Evolutionary conservation across 2,797 vertebrate genomes (phyloP).

Genomic region (Microctenopoma lineatum): DNA sequence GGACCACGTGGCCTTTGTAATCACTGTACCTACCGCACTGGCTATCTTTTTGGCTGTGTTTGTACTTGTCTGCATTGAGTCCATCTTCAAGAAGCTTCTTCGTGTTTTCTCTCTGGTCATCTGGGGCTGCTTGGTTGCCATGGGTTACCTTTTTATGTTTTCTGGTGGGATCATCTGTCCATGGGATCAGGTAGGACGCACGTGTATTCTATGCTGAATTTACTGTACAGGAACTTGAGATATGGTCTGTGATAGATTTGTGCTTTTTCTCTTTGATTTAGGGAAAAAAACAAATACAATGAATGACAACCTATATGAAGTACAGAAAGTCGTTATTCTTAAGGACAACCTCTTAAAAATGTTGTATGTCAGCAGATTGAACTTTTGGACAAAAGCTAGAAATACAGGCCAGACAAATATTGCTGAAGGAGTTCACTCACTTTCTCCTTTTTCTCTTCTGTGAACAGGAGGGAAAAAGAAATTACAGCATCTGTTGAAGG

Average conservation of each 20-base stretch:
- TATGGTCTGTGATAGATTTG: not conserved
- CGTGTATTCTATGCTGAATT: not conserved
- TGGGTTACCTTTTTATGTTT: conserved; percentile 99
- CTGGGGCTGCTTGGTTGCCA: conserved; percentile 94
- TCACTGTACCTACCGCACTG: conserved; percentile 95
- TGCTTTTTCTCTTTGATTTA: not conserved
- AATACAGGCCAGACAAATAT: conserved; percentile 10
- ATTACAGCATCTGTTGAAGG: conserved; percentile 1
- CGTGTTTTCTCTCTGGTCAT: conserved; percentile 94
- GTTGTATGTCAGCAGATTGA: not conserved
- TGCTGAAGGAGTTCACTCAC: conserved; percentile 3
- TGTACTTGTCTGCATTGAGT: conserved; percentile 96
- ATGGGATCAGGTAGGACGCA: conserved; percentile 95
- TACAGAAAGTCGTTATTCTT: not conserved
- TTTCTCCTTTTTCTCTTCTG: not conserved
- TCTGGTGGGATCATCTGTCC: conserved; percentile 95
- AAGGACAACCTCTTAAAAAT: not conserved
- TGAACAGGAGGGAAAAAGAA: not conserved
- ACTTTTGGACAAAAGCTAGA: not conserved
- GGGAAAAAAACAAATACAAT: not conserved
- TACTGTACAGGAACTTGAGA: not conserved
- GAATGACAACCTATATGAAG: not conserved
- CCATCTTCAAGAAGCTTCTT: conserved; percentile 96
- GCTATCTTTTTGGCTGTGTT: conserved; percentile 98
- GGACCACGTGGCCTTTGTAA: conserved; percentile 95